Conservation (phyloP, 2,888 invertebrate species). For the Caenorhabditis plicata region DNA sequence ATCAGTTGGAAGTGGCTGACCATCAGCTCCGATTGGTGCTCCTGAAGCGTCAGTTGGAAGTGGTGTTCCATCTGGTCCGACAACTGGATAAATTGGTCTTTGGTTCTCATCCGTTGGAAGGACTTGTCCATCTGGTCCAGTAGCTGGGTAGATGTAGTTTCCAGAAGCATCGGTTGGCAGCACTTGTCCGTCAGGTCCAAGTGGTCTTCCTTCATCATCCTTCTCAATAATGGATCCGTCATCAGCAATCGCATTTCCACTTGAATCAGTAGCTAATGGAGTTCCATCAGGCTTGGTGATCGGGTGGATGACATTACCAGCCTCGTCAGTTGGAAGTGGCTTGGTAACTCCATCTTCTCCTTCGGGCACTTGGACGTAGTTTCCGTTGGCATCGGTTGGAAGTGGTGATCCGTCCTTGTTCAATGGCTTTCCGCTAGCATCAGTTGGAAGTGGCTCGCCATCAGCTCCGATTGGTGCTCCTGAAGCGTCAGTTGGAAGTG, state of each 20-base stretch:
- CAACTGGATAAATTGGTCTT: slow-evolving; percentile 22
- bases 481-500: slow-evolving; percentile 16
- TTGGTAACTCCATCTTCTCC: slow-evolving; percentile 22
- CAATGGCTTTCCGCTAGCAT: slow-evolving; percentile 19
- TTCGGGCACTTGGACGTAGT: slow-evolving; percentile 10
- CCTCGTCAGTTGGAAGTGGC: slow-evolving; percentile 21
- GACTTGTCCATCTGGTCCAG: slow-evolving; percentile 20
- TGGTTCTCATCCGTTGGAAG: slow-evolving; percentile 37
- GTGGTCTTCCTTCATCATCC: slow-evolving; percentile 13
- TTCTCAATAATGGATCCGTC: slow-evolving; percentile 12
- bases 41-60: slow-evolving; percentile 29
- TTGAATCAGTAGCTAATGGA: slow-evolving; percentile 15
- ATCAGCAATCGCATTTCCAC: slow-evolving; percentile 16
- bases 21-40: slow-evolving; percentile 34
- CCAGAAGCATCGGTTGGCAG: slow-evolving; percentile 15
- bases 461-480: slow-evolving; percentile 33
- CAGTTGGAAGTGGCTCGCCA: slow-evolving; percentile 19
- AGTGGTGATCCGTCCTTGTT: slow-evolving; percentile 15
- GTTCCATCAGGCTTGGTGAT: slow-evolving; percentile 38
- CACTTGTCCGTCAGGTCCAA: slow-evolving; percentile 33
- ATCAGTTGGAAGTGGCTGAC: slow-evolving; percentile 31
- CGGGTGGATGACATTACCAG: slow-evolving; percentile 12
- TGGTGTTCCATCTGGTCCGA: slow-evolving; percentile 31
- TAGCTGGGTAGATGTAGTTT: slow-evolving; percentile 24
- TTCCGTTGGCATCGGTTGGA: slow-evolving; percentile 18